A percentile compares a stretch with the other conserved stretches of the same genome.
Evolutionary conservation across 2,113 vertebrate genomes (phyloP).

Genomic region (Epinephelus moara): DNA sequence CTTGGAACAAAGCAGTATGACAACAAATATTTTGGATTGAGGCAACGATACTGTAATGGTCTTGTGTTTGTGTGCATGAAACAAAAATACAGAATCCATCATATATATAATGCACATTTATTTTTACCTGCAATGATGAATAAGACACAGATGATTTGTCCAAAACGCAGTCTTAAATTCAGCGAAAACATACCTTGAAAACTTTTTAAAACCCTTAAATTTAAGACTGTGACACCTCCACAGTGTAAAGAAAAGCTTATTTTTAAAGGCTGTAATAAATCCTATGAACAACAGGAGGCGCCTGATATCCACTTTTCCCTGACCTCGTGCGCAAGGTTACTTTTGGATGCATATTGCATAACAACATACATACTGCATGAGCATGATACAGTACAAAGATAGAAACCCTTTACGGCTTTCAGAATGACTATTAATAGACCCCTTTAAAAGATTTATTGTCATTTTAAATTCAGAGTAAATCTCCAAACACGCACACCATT

Average conservation of each 20-base stretch:
- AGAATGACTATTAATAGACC: neutral
- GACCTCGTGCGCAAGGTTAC: constrained; percentile 71
- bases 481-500: neutral
- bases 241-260: too few relatives aligned
- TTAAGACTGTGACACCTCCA: too few relatives aligned
- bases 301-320: constrained; percentile 10
- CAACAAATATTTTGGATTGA: too few relatives aligned
- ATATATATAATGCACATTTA: too few relatives aligned
- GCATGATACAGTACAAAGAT: constrained; percentile 50
- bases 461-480: neutral
- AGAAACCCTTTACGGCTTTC: constrained; percentile 29
- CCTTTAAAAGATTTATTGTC: constrained; percentile 47
- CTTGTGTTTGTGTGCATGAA: too few relatives aligned
- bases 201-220: too few relatives aligned
- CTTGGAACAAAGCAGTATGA: too few relatives aligned
- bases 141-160: too few relatives aligned
- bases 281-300: constrained; percentile 61
- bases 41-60: too few relatives aligned
- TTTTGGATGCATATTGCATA: constrained; percentile 75
- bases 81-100: neutral
- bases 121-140: too few relatives aligned
- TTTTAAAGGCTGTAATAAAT: neutral
- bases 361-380: constrained; percentile 73
- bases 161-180: too few relatives aligned
- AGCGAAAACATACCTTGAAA: too few relatives aligned